Evolutionary conservation across 1,140 invertebrate genomes (phyloP).

Genomic region (Sarcophaga peregrina): DNA sequence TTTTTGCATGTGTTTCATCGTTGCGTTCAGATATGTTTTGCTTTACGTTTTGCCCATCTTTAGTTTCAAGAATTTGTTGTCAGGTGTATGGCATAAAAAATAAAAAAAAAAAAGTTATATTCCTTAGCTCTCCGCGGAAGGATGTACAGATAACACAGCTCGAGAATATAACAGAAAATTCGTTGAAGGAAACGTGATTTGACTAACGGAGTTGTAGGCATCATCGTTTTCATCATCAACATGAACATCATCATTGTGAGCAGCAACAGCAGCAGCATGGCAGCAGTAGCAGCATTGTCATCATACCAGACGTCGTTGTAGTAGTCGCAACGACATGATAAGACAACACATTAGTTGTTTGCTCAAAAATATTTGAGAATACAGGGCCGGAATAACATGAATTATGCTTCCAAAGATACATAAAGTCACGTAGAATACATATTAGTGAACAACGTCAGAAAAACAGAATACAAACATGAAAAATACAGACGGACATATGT

Average conservation of each 20-base stretch:
- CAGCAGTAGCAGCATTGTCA: too few relatives aligned
- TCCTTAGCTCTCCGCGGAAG: neutral
- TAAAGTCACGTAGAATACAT: conserved; percentile 40
- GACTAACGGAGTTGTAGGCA: conserved; percentile 38
- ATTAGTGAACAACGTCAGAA: conserved; percentile 23
- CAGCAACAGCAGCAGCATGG: too few relatives aligned
- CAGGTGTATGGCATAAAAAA: conserved; percentile 13
- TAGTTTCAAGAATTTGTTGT: conserved; percentile 21
- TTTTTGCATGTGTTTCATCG: conserved; percentile 8
- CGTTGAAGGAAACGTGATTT: conserved; percentile 36
- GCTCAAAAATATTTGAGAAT: conserved; percentile 33
- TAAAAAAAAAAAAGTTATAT: neutral
- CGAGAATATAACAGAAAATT: conserved; percentile 3
- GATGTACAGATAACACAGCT: conserved; percentile 25
- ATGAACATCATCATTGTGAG: too few relatives aligned
- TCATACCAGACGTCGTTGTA: neutral
- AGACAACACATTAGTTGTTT: conserved; percentile 41
- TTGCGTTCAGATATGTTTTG: neutral
- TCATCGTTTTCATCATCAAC: neutral
- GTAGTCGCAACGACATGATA: conserved; percentile 34
- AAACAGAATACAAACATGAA: neutral
- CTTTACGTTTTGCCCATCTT: neutral
- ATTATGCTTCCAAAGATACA: conserved; percentile 37
- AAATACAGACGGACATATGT: neutral
- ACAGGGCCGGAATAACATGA: conserved; percentile 30